Conservation (phyloP, 2,113 vertebrate genomes). For the Semnornis frantzii region DNA sequence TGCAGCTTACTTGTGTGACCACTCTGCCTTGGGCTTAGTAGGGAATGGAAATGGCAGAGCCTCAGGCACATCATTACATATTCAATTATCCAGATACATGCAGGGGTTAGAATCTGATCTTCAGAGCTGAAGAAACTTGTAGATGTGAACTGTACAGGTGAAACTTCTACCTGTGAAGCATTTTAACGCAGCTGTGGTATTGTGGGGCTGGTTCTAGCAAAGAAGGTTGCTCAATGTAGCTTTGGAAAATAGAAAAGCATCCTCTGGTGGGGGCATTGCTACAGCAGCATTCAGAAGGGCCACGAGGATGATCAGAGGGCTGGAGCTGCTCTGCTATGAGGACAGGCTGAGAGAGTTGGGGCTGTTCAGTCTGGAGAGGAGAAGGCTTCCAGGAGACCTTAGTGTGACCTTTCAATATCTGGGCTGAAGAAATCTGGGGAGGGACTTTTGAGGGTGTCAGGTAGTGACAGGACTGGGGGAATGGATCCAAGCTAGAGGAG, state of each 20-base stretch:
- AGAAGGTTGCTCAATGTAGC: background rate
- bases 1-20: background rate
- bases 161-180: background rate
- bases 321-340: too few relatives aligned
- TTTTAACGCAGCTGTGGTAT: background rate
- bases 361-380: too few relatives aligned
- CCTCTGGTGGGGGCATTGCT: background rate
- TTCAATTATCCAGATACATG: background rate
- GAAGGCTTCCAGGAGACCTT: too few relatives aligned
- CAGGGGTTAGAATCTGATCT: background rate
- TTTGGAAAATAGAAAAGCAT: background rate
- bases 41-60: background rate
- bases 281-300: background rate
- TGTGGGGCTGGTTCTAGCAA: background rate
- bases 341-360: too few relatives aligned
- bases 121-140: background rate
- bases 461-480: too few relatives aligned
- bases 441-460: too few relatives aligned
- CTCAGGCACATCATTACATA: accelerated
- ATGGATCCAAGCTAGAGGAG: too few relatives aligned
- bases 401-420: too few relatives aligned
- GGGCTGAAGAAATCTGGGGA: too few relatives aligned
- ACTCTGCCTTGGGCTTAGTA: background rate
- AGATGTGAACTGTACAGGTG: background rate
- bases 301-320: too few relatives aligned